Conservation (phyloP, 2,113 vertebrate species). For the Pristiophorus japonicus region DNA sequence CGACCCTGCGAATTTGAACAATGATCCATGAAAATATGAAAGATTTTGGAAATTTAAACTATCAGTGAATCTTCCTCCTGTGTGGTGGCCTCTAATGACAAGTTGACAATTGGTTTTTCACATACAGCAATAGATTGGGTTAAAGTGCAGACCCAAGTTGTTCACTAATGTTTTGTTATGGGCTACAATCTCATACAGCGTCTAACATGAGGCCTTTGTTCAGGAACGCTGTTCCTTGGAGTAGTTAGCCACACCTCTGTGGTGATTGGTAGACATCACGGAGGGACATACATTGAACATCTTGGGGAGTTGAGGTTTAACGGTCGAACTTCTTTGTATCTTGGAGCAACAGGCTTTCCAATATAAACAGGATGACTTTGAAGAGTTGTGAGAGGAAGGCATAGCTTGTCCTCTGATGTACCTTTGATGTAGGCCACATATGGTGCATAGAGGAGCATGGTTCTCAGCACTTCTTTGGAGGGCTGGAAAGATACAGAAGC, state of each 20-base stretch:
- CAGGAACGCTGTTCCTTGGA: neutral
- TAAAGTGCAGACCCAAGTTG: neutral
- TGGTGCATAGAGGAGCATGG: no score
- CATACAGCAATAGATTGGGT: neutral
- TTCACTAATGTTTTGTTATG: neutral
- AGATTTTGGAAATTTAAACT: neutral
- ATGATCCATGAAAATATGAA: neutral
- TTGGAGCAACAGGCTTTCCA: no score
- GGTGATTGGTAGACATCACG: neutral
- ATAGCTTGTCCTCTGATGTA: no score
- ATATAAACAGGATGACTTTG: no score
- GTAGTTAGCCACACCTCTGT: neutral
- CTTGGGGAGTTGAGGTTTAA: no score
- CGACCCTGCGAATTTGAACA: neutral
- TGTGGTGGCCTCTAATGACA: neutral
- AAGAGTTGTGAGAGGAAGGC: no score
- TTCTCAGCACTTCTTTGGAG: no score
- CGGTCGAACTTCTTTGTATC: no score
- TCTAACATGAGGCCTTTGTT: neutral
- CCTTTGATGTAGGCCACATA: no score
- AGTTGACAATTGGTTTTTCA: neutral
- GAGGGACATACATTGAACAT: no score
- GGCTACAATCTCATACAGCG: neutral
- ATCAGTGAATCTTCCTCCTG: neutral
- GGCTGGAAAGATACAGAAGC: no score